A percentile compares a stretch with the other conserved stretches of the same genome.
Evolutionary conservation across 2,113 vertebrate species (phyloP).

Genomic region (Lanius ludovicianus): DNA sequence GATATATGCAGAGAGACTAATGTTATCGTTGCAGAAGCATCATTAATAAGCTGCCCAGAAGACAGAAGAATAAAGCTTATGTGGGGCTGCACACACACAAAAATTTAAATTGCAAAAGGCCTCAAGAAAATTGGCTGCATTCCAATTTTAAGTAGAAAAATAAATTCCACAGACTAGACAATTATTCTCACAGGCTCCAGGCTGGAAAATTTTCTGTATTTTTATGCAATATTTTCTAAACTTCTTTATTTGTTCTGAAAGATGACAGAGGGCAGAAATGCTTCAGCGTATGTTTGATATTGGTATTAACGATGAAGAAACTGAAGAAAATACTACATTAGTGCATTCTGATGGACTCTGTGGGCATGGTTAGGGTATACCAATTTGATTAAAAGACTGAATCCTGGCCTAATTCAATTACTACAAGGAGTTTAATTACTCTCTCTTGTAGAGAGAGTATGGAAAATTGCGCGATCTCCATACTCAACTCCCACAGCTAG

Average conservation of each 20-base stretch:
- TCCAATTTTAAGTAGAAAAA: conserved; percentile 15
- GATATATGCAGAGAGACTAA: background rate
- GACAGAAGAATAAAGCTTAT: background rate
- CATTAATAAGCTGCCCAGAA: background rate
- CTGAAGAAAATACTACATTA: background rate
- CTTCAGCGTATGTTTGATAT: background rate
- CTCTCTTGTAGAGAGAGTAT: background rate
- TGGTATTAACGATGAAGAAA: background rate
- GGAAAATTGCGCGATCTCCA: background rate
- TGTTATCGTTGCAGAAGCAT: background rate
- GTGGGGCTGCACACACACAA: background rate
- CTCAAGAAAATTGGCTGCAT: background rate
- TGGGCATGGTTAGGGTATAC: background rate
- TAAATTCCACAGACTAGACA: background rate
- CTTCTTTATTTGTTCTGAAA: background rate
- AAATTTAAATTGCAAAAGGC: background rate
- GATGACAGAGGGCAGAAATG: background rate
- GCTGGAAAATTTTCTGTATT: background rate
- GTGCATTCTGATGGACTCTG: background rate
- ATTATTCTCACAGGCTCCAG: background rate
- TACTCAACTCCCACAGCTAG: background rate
- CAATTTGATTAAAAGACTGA: background rate
- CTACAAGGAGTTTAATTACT: background rate
- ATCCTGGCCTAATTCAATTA: background rate
- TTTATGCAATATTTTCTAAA: background rate